phyloP scores from a whole-genome alignment of 2,797 vertebrate genomes.

The Phaenicophaeus curvirostris region DNA sequence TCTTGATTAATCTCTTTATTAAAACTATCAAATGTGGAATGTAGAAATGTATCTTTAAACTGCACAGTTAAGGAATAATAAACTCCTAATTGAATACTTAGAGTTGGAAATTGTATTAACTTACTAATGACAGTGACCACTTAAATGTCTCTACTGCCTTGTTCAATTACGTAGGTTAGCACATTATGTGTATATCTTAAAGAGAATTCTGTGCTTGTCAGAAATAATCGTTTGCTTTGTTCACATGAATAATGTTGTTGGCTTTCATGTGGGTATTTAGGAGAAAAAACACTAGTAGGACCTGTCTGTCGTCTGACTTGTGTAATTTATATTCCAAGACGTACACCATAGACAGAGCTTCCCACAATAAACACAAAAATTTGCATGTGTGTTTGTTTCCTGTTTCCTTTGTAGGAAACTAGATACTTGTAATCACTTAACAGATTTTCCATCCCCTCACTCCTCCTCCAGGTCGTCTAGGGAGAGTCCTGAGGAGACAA shows the following conservation, averaged over 20 bases:
- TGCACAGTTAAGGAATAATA: not conserved
- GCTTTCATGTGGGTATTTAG: not conserved
- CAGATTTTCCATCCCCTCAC: not conserved
- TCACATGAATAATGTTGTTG: not conserved
- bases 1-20: not conserved
- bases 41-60: not conserved
- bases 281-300: not conserved
- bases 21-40: not conserved
- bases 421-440: not conserved
- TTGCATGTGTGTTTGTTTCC: not conserved
- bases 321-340: not conserved
- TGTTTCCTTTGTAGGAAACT: not conserved
- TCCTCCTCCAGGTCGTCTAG: constrained; percentile 47
- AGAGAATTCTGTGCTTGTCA: not conserved
- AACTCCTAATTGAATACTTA: not conserved
- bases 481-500: constrained; percentile 75
- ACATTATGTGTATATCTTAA: not conserved
- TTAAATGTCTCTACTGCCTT: not conserved
- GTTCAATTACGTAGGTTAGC: not conserved
- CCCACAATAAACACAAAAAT: not conserved
- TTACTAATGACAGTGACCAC: not conserved
- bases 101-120: not conserved
- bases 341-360: not conserved
- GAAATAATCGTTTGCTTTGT: not conserved
- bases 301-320: not conserved